Conservation (phyloP, 2,888 invertebrate species). For the Clivina fossor region DNA sequence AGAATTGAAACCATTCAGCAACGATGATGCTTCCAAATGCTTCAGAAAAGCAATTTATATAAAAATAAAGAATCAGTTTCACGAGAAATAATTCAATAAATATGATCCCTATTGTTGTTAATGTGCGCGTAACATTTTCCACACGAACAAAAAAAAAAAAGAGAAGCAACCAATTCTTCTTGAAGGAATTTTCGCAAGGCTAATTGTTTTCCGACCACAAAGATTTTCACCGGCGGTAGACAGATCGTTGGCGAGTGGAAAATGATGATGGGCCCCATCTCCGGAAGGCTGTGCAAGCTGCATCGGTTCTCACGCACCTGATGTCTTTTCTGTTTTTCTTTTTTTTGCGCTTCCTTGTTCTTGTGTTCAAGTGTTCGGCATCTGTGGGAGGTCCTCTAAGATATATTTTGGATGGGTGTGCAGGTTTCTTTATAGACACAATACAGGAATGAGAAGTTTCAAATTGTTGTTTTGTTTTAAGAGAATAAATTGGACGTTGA, state of each 20-base stretch:
- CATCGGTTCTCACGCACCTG: slow-evolving; percentile 12
- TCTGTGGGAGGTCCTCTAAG: too few species aligned
- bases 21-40: too few species aligned
- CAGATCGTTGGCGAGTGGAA: slow-evolving; percentile 11
- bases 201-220: slow-evolving; percentile 11
- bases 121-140: slow-evolving; percentile 10
- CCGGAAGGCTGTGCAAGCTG: background rate
- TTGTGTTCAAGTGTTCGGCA: too few species aligned
- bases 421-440: too few species aligned
- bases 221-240: background rate
- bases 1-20: too few species aligned
- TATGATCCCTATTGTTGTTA: slow-evolving; percentile 15
- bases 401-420: too few species aligned
- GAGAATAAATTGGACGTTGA: too few species aligned
- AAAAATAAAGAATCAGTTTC: slow-evolving; percentile 5
- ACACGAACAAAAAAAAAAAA: background rate
- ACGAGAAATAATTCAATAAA: slow-evolving; percentile 11
- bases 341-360: too few species aligned
- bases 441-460: too few species aligned
- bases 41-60: background rate
- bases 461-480: too few species aligned
- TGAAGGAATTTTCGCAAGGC: background rate
- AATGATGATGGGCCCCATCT: slow-evolving; percentile 7
- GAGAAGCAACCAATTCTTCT: too few species aligned
- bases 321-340: too few species aligned